Percentiles rank a stretch among this genome's conserved stretches.
These are phyloP conservation scores for Phymanthus crucifer DNA, from an alignment of 92 coral and sea anemone genomes.

Conservation along the genomic window DNA sequence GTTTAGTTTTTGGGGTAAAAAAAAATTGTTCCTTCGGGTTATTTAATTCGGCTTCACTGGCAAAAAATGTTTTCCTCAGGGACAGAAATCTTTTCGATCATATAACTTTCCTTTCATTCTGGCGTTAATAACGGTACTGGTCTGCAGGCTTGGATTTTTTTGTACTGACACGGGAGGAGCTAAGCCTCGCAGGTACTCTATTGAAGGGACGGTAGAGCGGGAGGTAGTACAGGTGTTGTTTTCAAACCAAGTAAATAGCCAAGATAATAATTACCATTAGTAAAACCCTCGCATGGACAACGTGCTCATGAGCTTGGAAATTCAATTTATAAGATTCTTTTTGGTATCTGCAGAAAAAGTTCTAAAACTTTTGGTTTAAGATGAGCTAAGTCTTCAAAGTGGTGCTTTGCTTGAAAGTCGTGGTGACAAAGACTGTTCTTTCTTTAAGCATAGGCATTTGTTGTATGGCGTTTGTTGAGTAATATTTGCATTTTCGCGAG, in stretches of 20 bases:
- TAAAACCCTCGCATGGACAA: constrained; percentile 14
- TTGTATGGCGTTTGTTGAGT: background rate
- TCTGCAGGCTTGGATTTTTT: too few species aligned
- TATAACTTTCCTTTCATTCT: too few species aligned
- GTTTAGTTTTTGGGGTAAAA: too few species aligned
- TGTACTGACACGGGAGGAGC: background rate
- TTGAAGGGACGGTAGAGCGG: background rate
- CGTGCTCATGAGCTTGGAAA: constrained; percentile 15
- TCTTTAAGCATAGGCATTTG: background rate
- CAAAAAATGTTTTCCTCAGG: too few species aligned
- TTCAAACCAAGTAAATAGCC: constrained; percentile 21
- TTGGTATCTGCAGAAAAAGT: background rate
- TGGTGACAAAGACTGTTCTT: background rate
- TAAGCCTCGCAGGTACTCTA: constrained; percentile 6
- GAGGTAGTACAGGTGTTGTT: constrained; percentile 22
- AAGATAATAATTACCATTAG: constrained; percentile 1
- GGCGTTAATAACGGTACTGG: too few species aligned
- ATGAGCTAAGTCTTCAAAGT: background rate
- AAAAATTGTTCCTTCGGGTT: too few species aligned
- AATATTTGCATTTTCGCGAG: background rate
- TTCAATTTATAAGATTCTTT: background rate
- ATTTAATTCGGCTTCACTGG: too few species aligned
- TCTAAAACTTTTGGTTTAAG: background rate
- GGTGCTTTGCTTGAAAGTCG: too few species aligned
- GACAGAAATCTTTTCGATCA: too few species aligned